Evolutionary conservation across 2,113 vertebrate genomes (phyloP).

Genomic region (Hippopotamus amphibius): DNA sequence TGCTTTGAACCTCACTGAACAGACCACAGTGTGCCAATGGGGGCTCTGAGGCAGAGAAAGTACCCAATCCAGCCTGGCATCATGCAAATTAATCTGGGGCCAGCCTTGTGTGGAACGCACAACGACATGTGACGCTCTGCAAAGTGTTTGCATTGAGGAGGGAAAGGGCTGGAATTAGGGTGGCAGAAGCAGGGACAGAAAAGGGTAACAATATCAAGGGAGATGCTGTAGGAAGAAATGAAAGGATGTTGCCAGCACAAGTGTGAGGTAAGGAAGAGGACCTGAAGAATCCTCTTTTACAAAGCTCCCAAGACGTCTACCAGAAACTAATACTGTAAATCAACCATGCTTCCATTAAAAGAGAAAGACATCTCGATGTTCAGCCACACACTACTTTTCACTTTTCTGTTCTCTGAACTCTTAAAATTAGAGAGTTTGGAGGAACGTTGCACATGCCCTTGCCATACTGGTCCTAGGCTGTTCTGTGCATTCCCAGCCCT

Average conservation of each 20-base stretch:
- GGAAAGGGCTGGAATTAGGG: neutral
- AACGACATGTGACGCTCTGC: neutral
- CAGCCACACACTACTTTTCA: neutral
- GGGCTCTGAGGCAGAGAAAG: neutral
- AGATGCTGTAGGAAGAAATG: neutral
- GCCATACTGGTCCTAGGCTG: neutral
- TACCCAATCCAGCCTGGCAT: neutral
- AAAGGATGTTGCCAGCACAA: neutral
- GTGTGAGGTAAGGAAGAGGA: neutral
- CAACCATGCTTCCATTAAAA: neutral
- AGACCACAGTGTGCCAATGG: neutral
- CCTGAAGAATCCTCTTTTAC: neutral
- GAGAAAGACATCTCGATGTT: neutral
- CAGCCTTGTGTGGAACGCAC: neutral
- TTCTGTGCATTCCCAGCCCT: neutral
- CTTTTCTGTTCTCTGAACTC: neutral
- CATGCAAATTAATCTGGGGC: neutral
- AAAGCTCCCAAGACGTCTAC: neutral
- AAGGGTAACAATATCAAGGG: neutral
- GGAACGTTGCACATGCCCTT: rapidly evolving
- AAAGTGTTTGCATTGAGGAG: neutral
- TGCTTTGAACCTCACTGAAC: neutral
- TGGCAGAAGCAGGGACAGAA: neutral
- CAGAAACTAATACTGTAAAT: neutral
- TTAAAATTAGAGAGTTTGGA: neutral